Conservation (phyloP, 2,888 invertebrate genomes). For the Thereva nobilitata region DNA sequence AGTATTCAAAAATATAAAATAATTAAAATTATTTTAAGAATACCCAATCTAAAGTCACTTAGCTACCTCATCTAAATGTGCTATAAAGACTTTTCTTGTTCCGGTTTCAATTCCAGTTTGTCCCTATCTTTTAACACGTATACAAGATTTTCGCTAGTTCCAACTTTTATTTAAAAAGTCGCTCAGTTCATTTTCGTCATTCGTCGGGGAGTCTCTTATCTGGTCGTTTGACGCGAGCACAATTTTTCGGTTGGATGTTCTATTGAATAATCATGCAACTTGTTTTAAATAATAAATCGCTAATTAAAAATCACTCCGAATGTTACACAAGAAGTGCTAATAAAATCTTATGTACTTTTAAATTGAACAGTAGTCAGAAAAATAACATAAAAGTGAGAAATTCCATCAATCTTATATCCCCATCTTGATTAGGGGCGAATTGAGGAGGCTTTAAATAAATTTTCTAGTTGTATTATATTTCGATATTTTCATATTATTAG, state of each 20-base stretch:
- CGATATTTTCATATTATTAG: constrained; percentile 9
- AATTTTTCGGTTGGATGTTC: constrained; percentile 43
- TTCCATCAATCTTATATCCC: constrained; percentile 51
- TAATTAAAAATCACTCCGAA: constrained; percentile 34
- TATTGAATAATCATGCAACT: constrained; percentile 58
- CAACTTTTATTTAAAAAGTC: not conserved
- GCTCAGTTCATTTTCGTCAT: constrained; percentile 2
- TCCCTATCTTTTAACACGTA: no score
- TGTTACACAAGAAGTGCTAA: constrained; percentile 34
- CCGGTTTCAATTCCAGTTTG: no score
- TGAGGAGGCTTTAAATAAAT: constrained; percentile 26
- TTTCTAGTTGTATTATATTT: constrained; percentile 17
- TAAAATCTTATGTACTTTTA: constrained; percentile 37
- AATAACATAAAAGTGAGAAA: constrained; percentile 50
- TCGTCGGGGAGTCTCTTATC: constrained; percentile 15
- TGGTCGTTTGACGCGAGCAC: constrained; percentile 32
- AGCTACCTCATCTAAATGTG: no score
- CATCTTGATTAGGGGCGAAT: constrained; percentile 53
- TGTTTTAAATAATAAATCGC: constrained; percentile 52
- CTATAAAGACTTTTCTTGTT: no score
- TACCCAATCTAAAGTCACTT: no score
- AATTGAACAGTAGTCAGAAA: constrained; percentile 21
- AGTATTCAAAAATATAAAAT: no score
- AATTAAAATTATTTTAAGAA: no score
- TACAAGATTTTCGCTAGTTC: no score